These are phyloP conservation scores for Pseudopleuronectes americanus DNA, from an alignment of 2,797 vertebrate species.

Conservation along the genomic window DNA sequence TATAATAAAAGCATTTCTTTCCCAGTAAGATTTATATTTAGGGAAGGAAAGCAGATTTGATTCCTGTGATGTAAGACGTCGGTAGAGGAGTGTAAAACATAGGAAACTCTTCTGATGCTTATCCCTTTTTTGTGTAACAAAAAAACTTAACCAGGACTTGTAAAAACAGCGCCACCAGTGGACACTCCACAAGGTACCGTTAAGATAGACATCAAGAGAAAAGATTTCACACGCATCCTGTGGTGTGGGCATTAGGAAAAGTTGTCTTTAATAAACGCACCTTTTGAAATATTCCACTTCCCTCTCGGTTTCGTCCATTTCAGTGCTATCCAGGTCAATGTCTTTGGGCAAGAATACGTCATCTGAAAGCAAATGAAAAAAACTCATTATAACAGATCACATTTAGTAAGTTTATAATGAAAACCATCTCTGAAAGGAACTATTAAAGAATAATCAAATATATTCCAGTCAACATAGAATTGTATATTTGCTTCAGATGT, in stretches of 20 bases:
- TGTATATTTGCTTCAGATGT: too few relatives aligned
- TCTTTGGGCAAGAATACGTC: slow-evolving; percentile 99
- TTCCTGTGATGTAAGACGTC: too few relatives aligned
- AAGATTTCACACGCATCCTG: background rate
- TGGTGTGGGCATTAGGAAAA: background rate
- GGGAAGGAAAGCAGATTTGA: too few relatives aligned
- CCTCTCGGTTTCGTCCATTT: slow-evolving; percentile 98
- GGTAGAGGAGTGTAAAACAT: too few relatives aligned
- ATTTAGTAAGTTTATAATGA: background rate
- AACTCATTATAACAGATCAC: background rate
- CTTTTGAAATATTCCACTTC: slow-evolving; percentile 99
- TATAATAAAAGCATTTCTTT: too few relatives aligned
- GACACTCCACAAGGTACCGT: background rate
- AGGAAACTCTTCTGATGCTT: too few relatives aligned
- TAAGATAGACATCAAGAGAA: background rate
- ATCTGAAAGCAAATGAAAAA: slow-evolving; percentile 80
- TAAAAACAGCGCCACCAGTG: background rate
- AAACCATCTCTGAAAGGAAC: too few relatives aligned
- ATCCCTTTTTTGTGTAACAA: too few relatives aligned
- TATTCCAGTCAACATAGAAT: too few relatives aligned
- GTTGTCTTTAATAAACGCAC: slow-evolving; percentile 67
- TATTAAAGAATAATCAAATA: too few relatives aligned
- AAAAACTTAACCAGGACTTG: too few relatives aligned
- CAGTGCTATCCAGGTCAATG: slow-evolving; percentile 97
- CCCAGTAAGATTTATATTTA: too few relatives aligned